Percentiles rank a stretch among this genome's conserved stretches.
Conservation (phyloP, 2,113 vertebrate species). For the Muscicapa adusta region DNA sequence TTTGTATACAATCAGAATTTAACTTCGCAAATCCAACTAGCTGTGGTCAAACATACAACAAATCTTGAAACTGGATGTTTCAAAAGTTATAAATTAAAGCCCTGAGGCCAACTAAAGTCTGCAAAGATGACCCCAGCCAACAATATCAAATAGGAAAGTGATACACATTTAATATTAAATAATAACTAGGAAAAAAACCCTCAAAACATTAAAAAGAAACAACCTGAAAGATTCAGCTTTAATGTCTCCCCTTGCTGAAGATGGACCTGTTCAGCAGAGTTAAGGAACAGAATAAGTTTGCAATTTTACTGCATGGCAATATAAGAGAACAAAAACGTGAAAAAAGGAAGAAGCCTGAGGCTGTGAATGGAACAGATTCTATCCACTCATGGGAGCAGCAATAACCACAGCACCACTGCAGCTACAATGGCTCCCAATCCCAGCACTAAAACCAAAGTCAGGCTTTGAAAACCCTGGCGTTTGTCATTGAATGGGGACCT, state of each 20-base stretch:
- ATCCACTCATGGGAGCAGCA: neutral
- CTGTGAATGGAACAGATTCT: neutral
- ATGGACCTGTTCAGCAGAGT: neutral
- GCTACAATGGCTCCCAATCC: neutral
- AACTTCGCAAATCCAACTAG: constrained; percentile 1
- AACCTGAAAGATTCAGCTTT: neutral
- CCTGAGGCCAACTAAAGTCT: neutral
- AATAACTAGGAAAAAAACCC: neutral
- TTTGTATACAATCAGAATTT: constrained; percentile 20
- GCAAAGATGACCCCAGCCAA: neutral
- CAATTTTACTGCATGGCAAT: neutral
- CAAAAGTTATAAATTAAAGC: neutral
- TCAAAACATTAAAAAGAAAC: neutral
- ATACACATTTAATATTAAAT: neutral
- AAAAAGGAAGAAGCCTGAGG: constrained; percentile 6
- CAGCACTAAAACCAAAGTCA: constrained; percentile 23
- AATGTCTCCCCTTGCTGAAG: neutral
- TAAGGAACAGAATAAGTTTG: neutral
- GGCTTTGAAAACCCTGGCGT: neutral
- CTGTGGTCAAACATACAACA: constrained; percentile 31
- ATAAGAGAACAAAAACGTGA: neutral
- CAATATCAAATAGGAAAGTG: neutral
- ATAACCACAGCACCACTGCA: neutral
- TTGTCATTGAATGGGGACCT: neutral
- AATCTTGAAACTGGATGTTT: neutral